phyloP scores from a whole-genome alignment of 1,140 invertebrate genomes.

The Medauroidea extradentata region DNA sequence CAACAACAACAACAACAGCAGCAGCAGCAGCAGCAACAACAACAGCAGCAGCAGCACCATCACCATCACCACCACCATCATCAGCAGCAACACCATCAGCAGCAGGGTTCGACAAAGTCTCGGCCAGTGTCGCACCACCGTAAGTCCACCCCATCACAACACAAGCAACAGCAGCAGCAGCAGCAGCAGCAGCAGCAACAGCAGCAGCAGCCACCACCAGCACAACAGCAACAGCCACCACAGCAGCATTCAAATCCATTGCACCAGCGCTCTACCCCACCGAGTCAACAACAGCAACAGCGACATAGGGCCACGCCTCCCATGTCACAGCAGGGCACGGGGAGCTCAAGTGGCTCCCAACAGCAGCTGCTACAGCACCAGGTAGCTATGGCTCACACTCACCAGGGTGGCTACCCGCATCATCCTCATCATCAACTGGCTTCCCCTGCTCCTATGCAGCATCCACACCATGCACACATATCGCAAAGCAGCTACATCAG shows the following conservation, averaged over 20 bases:
- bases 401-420: constrained; percentile 34
- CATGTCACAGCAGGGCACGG: constrained; percentile 16
- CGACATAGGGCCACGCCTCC: constrained; percentile 34
- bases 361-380: constrained; percentile 36
- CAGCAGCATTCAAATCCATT: constrained; percentile 5
- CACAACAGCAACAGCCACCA: constrained; percentile 20
- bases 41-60: constrained; percentile 20
- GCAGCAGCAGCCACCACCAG: constrained; percentile 20
- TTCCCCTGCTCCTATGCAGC: constrained; percentile 1
- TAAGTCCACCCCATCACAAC: constrained; percentile 7
- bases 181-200: constrained; percentile 12
- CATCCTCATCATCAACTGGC: constrained; percentile 13
- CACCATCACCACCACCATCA: constrained; percentile 18
- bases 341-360: constrained; percentile 8
- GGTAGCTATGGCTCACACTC: constrained; percentile 26
- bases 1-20: constrained; percentile 14
- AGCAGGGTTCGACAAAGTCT: constrained; percentile 4
- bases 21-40: constrained; percentile 10
- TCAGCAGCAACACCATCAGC: constrained; percentile 12
- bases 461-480: background rate
- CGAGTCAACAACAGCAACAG: constrained; percentile 44
- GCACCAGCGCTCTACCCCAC: constrained; percentile 2
- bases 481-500: constrained; percentile 51
- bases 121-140: background rate
- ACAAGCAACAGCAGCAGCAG: constrained; percentile 8